Evolutionary conservation across 1,140 invertebrate species (phyloP).

Genomic region (Brachionus plicatilis): DNA sequence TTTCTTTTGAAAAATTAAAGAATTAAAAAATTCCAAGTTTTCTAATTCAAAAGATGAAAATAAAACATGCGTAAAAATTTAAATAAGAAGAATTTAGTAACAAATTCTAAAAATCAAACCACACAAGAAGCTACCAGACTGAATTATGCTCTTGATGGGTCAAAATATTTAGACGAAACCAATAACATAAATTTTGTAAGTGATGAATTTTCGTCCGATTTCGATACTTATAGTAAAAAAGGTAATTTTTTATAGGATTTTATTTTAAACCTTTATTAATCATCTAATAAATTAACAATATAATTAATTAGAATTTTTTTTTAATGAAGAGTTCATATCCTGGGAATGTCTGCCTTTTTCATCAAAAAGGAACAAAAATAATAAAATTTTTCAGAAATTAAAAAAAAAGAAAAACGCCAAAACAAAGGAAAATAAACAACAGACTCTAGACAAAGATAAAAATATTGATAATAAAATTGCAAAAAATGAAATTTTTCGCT

Average conservation of each 20-base stretch:
- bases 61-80: not conserved
- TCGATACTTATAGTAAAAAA: not conserved
- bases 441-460: not conserved
- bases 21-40: not conserved
- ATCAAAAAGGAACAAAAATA: slow-evolving; percentile 6
- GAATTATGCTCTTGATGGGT: not conserved
- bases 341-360: slow-evolving; percentile 37
- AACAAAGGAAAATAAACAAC: not conserved
- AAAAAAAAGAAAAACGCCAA: slow-evolving; percentile 5
- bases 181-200: not conserved
- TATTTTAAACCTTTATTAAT: not conserved
- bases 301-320: not conserved
- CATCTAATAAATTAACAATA: not conserved
- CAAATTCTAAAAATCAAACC: not conserved
- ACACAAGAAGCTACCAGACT: not conserved
- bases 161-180: not conserved
- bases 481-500: not conserved
- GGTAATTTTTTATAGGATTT: not conserved
- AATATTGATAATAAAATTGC: not conserved
- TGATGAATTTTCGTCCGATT: not conserved
- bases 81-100: not conserved
- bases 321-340: not conserved
- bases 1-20: not conserved
- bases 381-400: not conserved
- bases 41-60: not conserved